A percentile compares a stretch with the other conserved stretches of the same genome.
Evolutionary conservation across 2,888 invertebrate genomes (phyloP).

Genomic region (Ophion ellenae): DNA sequence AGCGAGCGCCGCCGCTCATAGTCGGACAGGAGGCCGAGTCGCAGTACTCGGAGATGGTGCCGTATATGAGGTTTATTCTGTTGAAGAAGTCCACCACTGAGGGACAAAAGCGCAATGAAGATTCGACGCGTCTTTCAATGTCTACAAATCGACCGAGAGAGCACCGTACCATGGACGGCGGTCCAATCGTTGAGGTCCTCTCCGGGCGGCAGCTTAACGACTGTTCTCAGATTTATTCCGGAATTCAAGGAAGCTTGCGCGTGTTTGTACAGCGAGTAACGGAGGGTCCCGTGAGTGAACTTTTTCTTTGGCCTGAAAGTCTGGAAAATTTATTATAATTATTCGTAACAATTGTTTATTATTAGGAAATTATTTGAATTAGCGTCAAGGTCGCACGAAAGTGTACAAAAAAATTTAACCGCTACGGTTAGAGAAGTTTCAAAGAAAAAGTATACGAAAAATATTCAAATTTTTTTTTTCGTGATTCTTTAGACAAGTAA

Average conservation of each 20-base stretch:
- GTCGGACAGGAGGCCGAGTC: conserved; percentile 93
- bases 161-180: conserved; percentile 92
- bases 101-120: conserved; percentile 69
- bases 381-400: too few relatives aligned
- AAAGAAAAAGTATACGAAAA: background rate
- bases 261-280: conserved; percentile 94
- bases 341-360: background rate
- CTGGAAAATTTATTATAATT: conserved; percentile 84
- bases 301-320: conserved; percentile 95
- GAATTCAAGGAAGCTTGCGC: conserved; percentile 96
- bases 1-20: conserved; percentile 95
- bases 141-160: background rate
- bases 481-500: too few relatives aligned
- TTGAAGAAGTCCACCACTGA: conserved; percentile 97
- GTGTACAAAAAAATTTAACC: too few relatives aligned
- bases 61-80: conserved; percentile 95
- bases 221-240: conserved; percentile 92
- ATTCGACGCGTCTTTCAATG: too few relatives aligned
- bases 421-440: background rate
- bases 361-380: too few relatives aligned
- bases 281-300: conserved; percentile 93
- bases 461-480: background rate
- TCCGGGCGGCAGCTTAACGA: conserved; percentile 92
- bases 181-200: conserved; percentile 96
- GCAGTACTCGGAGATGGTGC: conserved; percentile 94